A percentile compares a stretch with the other conserved stretches of the same genome.
These are phyloP conservation scores for Sus cebifrons DNA, from an alignment of 2,797 vertebrate genomes.

Conservation along the genomic window DNA sequence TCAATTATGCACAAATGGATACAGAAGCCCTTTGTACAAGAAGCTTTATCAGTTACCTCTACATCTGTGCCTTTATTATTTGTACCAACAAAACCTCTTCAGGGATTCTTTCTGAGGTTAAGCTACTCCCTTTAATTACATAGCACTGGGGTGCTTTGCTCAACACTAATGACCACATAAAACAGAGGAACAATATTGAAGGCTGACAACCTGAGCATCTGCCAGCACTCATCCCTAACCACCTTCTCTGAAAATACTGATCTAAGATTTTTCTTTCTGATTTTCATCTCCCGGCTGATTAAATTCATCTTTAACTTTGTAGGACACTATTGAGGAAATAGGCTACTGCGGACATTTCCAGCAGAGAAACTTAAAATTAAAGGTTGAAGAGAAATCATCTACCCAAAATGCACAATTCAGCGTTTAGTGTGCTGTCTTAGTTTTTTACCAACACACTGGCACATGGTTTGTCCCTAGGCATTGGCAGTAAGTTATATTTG, in stretches of 20 bases:
- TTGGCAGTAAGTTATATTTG: not conserved
- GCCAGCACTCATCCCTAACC: not conserved
- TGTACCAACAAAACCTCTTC: conserved; percentile 59
- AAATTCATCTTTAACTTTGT: conserved; percentile 23
- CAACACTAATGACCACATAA: conserved; percentile 59
- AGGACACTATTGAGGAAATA: not conserved
- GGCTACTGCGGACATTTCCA: not conserved
- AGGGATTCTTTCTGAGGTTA: conserved; percentile 57
- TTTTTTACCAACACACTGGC: not conserved
- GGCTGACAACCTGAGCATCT: conserved; percentile 14
- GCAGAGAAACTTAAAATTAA: conserved; percentile 51
- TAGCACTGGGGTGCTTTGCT: conserved; percentile 29
- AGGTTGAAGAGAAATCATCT: not conserved
- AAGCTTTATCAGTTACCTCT: conserved; percentile 64
- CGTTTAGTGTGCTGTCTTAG: not conserved
- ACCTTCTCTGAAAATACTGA: not conserved
- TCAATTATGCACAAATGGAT: conserved; percentile 64
- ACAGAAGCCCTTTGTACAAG: conserved; percentile 60
- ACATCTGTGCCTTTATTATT: conserved; percentile 73
- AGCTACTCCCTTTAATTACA: conserved; percentile 61
- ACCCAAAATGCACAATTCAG: not conserved
- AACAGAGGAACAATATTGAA: conserved; percentile 35
- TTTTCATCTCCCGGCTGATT: conserved; percentile 21
- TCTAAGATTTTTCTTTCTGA: not conserved
- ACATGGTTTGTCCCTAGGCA: not conserved